phyloP scores from a whole-genome alignment of 1,140 invertebrate species.

The Chrysoperla carnea region DNA sequence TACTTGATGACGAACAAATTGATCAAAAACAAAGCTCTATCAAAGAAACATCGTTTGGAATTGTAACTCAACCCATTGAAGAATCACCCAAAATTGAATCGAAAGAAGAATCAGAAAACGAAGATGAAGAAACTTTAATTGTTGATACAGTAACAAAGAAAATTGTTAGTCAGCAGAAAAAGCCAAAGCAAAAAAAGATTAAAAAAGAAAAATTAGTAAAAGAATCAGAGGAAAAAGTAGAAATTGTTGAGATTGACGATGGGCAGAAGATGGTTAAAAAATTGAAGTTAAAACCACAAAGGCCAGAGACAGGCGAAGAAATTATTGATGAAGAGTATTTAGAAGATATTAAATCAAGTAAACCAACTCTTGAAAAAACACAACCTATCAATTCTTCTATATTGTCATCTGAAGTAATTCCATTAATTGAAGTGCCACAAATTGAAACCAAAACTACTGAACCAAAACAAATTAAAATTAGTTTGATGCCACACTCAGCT shows the following conservation, averaged over 20 bases:
- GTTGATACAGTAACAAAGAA: conserved; percentile 9
- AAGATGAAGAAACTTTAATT: conserved; percentile 8
- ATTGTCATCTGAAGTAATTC: conserved; percentile 29
- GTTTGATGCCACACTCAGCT: conserved; percentile 31
- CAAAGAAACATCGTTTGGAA: conserved; percentile 7
- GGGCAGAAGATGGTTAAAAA: conserved; percentile 16
- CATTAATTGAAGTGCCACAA: conserved; percentile 27
- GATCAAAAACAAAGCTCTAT: conserved; percentile 18
- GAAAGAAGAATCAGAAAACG: conserved; percentile 7
- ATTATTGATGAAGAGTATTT: conserved; percentile 20
- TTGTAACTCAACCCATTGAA: conserved; percentile 11
- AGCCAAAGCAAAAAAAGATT: conserved; percentile 6
- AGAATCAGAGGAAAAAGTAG: conserved; percentile 20
- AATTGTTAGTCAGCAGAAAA: conserved; percentile 16
- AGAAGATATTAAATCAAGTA: conserved; percentile 10
- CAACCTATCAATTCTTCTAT: conserved; percentile 18
- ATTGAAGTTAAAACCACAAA: conserved; percentile 13
- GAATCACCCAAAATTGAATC: conserved; percentile 10
- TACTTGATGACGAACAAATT: conserved; percentile 16
- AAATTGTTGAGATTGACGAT: conserved; percentile 24
- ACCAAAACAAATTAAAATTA: conserved; percentile 24
- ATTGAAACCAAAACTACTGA: conserved; percentile 22
- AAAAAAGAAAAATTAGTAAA: neutral
- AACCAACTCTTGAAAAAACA: conserved; percentile 3
- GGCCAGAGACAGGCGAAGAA: conserved; percentile 17